Conservation (phyloP, 2,113 vertebrate genomes). For the Ptilonorhynchus violaceus region DNA sequence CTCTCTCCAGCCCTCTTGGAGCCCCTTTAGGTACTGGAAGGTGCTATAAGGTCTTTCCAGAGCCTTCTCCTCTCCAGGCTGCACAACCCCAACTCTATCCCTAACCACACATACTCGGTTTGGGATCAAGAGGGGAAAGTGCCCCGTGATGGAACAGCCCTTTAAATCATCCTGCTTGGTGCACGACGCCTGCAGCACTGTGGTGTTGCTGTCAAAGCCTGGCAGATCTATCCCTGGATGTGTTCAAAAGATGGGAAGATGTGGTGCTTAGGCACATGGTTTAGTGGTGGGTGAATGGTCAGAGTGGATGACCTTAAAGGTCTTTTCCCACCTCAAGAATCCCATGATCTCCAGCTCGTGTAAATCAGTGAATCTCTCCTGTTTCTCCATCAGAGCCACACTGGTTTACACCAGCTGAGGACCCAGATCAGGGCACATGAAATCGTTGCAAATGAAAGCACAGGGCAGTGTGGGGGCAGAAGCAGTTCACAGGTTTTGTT, state of each 20-base stretch:
- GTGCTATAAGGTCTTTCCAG: background rate
- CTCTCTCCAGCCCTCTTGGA: background rate
- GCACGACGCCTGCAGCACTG: background rate
- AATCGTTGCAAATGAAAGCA: background rate
- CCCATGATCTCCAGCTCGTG: rapidly evolving
- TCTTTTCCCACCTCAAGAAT: background rate
- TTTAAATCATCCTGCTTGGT: background rate
- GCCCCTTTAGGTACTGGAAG: background rate
- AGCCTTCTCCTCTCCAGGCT: background rate
- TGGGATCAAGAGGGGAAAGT: background rate
- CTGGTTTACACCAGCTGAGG: background rate
- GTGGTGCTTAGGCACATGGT: background rate
- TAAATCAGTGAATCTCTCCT: background rate
- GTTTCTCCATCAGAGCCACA: background rate
- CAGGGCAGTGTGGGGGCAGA: background rate
- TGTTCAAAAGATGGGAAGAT: background rate
- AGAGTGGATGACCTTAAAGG: rapidly evolving
- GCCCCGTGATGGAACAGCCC: background rate
- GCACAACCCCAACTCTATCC: background rate
- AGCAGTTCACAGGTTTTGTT: background rate
- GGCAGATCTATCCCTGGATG: background rate
- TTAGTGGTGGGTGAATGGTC: background rate
- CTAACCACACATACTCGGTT: rapidly evolving
- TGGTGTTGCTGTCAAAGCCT: background rate
- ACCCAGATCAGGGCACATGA: background rate